These are phyloP conservation scores for Polydesmus complanatus DNA, from an alignment of 2,888 invertebrate species.

Conservation along the genomic window DNA sequence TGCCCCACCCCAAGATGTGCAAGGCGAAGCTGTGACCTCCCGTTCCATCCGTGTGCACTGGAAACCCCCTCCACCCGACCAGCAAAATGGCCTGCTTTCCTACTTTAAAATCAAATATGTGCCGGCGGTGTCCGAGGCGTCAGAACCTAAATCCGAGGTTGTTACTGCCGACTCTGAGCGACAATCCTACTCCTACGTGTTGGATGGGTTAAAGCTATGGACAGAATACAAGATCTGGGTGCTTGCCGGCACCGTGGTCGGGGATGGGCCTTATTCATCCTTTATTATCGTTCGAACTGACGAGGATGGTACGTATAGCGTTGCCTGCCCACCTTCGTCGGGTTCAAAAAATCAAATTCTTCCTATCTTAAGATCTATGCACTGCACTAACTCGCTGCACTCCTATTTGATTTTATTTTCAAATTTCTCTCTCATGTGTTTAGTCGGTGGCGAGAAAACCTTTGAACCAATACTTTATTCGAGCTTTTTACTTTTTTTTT, in stretches of 20 bases:
- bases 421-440: neutral
- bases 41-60: constrained; percentile 79
- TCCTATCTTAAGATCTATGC: neutral
- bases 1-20: constrained; percentile 89
- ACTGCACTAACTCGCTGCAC: neutral
- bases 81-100: constrained; percentile 80
- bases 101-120: constrained; percentile 89
- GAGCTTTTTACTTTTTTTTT: too few relatives aligned
- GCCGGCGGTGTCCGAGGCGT: constrained; percentile 61
- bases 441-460: too few relatives aligned
- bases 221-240: constrained; percentile 95
- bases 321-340: neutral
- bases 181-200: constrained; percentile 41
- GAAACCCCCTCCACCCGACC: constrained; percentile 81
- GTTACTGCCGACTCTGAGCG: constrained; percentile 42
- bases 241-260: constrained; percentile 86
- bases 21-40: constrained; percentile 72
- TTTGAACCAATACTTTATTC: too few relatives aligned
- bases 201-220: constrained; percentile 86
- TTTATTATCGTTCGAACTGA: constrained; percentile 85
- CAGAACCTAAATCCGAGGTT: constrained; percentile 53
- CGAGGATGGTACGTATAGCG: constrained; percentile 83
- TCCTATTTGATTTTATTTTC: too few relatives aligned
- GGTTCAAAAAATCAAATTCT: neutral
- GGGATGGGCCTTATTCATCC: constrained; percentile 86